Percentiles rank a stretch among this genome's conserved stretches.
phyloP scores from a whole-genome alignment of 2,113 vertebrate genomes.

The Scatophagus argus region DNA sequence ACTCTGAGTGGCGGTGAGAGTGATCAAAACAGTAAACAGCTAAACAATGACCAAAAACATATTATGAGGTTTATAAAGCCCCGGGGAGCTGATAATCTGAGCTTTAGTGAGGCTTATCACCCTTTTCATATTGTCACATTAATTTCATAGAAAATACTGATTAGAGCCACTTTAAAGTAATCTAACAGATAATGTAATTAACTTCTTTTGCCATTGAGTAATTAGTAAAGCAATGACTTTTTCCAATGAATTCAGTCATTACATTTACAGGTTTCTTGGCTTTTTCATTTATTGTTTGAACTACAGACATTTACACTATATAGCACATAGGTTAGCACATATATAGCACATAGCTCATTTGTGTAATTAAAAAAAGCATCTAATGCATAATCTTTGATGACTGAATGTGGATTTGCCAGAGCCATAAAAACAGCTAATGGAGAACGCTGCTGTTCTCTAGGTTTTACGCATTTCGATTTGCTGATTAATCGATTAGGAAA shows the following conservation, averaged over 20 bases:
- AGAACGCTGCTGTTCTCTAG: not conserved
- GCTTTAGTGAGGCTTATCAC: no score
- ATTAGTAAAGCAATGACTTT: not conserved
- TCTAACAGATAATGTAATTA: not conserved
- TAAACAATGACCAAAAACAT: no score
- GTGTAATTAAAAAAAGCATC: not conserved
- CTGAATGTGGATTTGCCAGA: not conserved
- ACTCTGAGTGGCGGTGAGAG: no score
- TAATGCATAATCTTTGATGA: not conserved
- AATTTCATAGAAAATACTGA: not conserved
- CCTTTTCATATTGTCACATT: no score
- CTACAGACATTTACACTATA: not conserved
- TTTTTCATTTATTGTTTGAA: not conserved
- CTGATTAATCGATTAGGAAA: no score
- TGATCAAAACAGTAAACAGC: no score
- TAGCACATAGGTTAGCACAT: not conserved
- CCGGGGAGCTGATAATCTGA: no score
- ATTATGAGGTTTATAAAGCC: no score
- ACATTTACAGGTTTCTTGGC: not conserved
- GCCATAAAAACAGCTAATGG: not conserved
- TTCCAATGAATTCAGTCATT: not conserved
- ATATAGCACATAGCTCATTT: not conserved
- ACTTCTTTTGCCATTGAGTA: not conserved
- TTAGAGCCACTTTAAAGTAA: not conserved
- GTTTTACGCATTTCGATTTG: no score